Base-by-base conservation (phyloP, 2,113 vertebrate species). In the Aegithalos caudatus region DNA sequence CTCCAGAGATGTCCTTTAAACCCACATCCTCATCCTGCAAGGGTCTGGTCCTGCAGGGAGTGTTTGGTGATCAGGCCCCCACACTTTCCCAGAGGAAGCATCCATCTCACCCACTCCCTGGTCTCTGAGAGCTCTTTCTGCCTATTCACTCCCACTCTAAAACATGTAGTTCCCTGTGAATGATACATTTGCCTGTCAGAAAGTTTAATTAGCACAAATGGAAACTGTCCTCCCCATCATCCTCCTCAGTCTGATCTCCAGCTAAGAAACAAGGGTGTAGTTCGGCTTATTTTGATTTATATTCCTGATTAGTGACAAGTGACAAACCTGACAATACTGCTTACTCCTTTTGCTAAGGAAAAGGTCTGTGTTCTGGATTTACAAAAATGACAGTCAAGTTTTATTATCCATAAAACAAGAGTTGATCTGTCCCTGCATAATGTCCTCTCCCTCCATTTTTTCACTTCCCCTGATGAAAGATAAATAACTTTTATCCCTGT, bases 121-220 rank as follows among this genome's bases (percentile, higher is more conserved):
- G 80, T 54, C 92, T 87, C 71, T 3, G 22, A 86, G 78, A 54
- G 71, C 40, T 72, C 54, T 50, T 92, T 92, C 88, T 93, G 86
- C 73, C 70, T 93, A 40, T 92, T 93, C 86, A 95, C 73, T 95
- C 96, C 95, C 73, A 93, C 97, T 92, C 80, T 23, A 69, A 86
- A 77, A 81, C 57, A 80, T 45, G 47, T 50, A 86, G 53, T 15
- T 92, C 61, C 66, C 57, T 33, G 73, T 48, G 78, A 91, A 85
- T 0, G 60, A 93, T 4, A 37, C 50, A 73, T 69, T 62, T 73
- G 72, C 69, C 90, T 95, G 92, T 89, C 81, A 95, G 77, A 72
- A 91, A 81, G n/a, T 19, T 87, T 88, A 91, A 97, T 92, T 85
- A 92, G 76, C 64, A 61, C 38, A 81, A 96, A 91, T 80, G 61